Base-by-base conservation (phyloP, 2,113 vertebrate species). In the Orientallactaga bullata region DNA sequence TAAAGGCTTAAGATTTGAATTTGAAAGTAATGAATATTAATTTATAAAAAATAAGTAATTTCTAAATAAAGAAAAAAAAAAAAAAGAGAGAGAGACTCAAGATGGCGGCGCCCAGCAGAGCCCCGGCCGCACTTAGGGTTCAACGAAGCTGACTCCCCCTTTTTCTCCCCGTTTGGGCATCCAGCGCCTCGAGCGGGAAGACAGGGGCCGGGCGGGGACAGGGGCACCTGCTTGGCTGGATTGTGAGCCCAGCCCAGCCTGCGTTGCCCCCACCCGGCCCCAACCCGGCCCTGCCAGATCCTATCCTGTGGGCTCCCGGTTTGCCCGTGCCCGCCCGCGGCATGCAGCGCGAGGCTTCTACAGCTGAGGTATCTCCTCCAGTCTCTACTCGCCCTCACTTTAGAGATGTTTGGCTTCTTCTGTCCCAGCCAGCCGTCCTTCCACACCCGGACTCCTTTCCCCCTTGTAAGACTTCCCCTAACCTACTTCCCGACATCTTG, bases 181-280 rank as follows among this genome's bases (percentile, higher is more conserved):
- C 61, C 10, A 85, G 85, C 26, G 35, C 72, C 85, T 30, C 73
- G 61, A 91, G 35, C 82, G 39, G 71, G 85, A 79, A 90, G 90
- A 94, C 82, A 68, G 95, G 97, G 96, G 93, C 95, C 96, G 93
- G 97, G 96, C n/a, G n/a, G n/a, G n/a, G n/a, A n/a, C n/a, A n/a
- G n/a, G n/a, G n/a, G n/a, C n/a, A n/a, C n/a, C n/a, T 89, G 91
- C 72, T 71, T 72, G 76, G 95, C 94, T 91, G 95, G 93, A 73
- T 85, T 32, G 58, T 84, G 89, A 94, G 91, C 80, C 71, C 35
- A 60, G 83, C 77, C 95, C 96, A 94, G 94, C 93, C 63, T 47
- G 61, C 88, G 77, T 87, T 81, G 80, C 87, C 95, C 95, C 97
- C 82, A 72, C 95, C 95, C 93, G 95, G 95, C 90, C 96, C 90